phyloP scores from a whole-genome alignment of 2,797 vertebrate genomes.

The Protonibea diacanthus region DNA sequence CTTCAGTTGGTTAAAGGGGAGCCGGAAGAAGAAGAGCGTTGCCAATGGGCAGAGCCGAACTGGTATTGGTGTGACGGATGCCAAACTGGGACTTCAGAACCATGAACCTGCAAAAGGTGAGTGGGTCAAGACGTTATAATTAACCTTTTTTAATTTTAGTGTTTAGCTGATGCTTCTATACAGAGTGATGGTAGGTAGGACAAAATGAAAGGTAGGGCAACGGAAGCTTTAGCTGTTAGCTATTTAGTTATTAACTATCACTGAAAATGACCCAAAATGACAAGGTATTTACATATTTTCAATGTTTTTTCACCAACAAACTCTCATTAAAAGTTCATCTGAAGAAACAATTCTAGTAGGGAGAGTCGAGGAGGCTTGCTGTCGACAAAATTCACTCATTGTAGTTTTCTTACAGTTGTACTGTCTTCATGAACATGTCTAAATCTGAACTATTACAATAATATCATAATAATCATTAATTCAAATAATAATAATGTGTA shows the following conservation, averaged over 20 bases:
- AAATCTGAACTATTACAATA: neutral
- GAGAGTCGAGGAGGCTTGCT: neutral
- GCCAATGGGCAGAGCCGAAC: constrained; percentile 64
- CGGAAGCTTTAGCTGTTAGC: neutral
- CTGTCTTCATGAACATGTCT: neutral
- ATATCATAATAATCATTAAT: neutral
- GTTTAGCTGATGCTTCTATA: neutral
- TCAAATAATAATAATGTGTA: no score
- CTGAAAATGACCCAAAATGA: neutral
- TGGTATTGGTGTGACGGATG: constrained; percentile 50
- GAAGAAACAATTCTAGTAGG: neutral
- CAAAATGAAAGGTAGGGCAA: neutral
- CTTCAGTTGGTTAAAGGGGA: constrained; percentile 91
- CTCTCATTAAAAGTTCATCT: neutral
- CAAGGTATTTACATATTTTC: neutral
- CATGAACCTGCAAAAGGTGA: constrained; percentile 80
- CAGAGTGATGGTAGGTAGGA: neutral
- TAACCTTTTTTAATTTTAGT: neutral
- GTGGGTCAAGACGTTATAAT: constrained; percentile 3
- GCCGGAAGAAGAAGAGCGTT: constrained; percentile 81
- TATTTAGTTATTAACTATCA: no score
- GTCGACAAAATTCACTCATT: neutral
- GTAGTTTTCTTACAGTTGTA: neutral
- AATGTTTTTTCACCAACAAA: neutral
- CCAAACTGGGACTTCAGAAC: constrained; percentile 65